Conservation (phyloP, 2,113 vertebrate species). For the Pogona vitticeps region DNA sequence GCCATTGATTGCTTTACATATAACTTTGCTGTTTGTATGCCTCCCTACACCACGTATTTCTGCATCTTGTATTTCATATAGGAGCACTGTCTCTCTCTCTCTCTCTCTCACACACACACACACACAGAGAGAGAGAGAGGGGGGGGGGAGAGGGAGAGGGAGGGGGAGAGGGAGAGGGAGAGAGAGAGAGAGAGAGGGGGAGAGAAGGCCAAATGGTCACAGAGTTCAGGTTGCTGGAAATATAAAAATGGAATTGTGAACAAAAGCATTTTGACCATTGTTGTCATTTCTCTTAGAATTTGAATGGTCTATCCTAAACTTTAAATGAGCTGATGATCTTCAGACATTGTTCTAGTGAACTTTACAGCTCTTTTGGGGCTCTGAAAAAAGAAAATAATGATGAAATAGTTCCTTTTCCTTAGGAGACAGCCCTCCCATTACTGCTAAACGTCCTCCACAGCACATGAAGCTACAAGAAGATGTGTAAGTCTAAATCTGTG, state of each 20-base stretch:
- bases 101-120: too few species aligned
- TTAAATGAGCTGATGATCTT: background rate
- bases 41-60: background rate
- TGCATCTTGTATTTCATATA: background rate
- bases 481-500: background rate
- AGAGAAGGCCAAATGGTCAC: background rate
- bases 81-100: background rate
- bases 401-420: background rate
- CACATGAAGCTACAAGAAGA: background rate
- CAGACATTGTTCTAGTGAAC: background rate
- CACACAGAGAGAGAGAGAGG: too few species aligned
- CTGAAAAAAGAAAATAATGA: background rate
- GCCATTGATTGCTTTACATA: constrained; percentile 64
- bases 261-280: background rate
- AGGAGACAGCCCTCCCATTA: background rate
- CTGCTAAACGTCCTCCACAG: background rate
- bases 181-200: too few species aligned
- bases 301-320: too few species aligned
- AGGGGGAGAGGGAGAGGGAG: too few species aligned
- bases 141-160: too few species aligned
- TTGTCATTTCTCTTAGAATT: background rate
- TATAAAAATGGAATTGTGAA: background rate
- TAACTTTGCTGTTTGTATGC: constrained; percentile 47
- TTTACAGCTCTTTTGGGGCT: background rate
- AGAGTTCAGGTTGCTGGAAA: background rate